Conservation (phyloP, 2,888 invertebrate genomes). For the Acrocera orbiculus region DNA sequence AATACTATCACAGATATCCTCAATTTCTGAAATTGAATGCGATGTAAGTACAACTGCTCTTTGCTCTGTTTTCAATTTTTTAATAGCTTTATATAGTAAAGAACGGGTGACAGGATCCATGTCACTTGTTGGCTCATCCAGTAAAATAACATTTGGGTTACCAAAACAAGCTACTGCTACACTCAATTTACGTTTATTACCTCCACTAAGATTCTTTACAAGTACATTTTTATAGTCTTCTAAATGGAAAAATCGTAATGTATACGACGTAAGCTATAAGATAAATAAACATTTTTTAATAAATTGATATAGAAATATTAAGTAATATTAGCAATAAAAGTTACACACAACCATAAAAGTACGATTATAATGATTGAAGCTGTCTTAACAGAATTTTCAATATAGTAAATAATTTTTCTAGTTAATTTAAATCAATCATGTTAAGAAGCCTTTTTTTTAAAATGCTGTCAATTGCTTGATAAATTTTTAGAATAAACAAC, state of each 20-base stretch:
- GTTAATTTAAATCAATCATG: too few relatives aligned
- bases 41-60: slow-evolving; percentile 30
- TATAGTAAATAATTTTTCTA: too few relatives aligned
- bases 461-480: too few relatives aligned
- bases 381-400: too few relatives aligned
- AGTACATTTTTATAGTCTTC: slow-evolving; percentile 25
- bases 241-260: slow-evolving; percentile 26
- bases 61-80: slow-evolving; percentile 21
- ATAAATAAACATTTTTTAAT: too few relatives aligned
- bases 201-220: slow-evolving; percentile 33
- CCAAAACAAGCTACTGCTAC: slow-evolving; percentile 61
- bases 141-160: slow-evolving; percentile 47
- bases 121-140: slow-evolving; percentile 61
- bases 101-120: slow-evolving; percentile 42
- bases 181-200: slow-evolving; percentile 61
- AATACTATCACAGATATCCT: slow-evolving; percentile 28
- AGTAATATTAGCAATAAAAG: too few relatives aligned
- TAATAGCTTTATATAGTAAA: slow-evolving; percentile 27
- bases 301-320: too few relatives aligned
- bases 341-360: too few relatives aligned
- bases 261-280: too few relatives aligned
- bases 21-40: slow-evolving; percentile 30
- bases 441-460: too few relatives aligned
- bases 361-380: too few relatives aligned
- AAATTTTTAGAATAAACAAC: too few relatives aligned